phyloP scores from a whole-genome alignment of 1,140 invertebrate genomes.

The Leptopilina boulardi region DNA sequence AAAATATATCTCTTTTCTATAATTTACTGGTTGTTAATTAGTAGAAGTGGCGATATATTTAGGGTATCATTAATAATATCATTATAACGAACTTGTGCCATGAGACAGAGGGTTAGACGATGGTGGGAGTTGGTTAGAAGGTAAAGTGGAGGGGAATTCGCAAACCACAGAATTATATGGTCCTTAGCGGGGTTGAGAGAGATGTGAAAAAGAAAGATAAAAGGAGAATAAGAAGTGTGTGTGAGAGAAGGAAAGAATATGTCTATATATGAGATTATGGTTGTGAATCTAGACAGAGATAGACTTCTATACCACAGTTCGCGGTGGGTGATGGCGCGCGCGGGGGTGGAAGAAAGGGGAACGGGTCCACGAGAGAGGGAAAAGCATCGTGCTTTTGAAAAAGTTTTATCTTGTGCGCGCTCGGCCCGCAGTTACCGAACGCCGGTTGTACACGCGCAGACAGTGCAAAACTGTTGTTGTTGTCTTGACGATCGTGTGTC shows the following conservation, averaged over 20 bases:
- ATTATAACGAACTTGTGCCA: background rate
- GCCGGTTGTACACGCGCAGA: conserved; percentile 66
- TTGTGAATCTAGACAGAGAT: conserved; percentile 24
- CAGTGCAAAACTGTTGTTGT: conserved; percentile 20
- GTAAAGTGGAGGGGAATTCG: background rate
- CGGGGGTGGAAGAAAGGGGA: conserved; percentile 45
- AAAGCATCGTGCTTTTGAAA: conserved; percentile 72
- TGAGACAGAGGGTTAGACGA: background rate
- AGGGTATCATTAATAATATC: no score
- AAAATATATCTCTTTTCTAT: no score
- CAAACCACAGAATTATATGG: conserved; percentile 6
- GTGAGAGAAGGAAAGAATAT: background rate
- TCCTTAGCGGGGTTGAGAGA: background rate
- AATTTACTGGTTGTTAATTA: no score
- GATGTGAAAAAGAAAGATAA: background rate
- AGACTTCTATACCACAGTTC: conserved; percentile 23
- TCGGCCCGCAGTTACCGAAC: conserved; percentile 73
- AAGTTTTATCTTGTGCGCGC: conserved; percentile 74
- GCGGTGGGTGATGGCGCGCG: conserved; percentile 37
- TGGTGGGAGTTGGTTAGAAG: background rate
- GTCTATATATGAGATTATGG: background rate
- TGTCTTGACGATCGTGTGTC: conserved; percentile 46
- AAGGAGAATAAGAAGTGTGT: background rate
- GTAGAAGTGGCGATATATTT: no score
- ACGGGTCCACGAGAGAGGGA: conserved; percentile 55